Evolutionary conservation across 2,113 vertebrate genomes (phyloP), one percentile per base, ranked within the genome.

Genomic region (Tetrao urogallus): DNA sequence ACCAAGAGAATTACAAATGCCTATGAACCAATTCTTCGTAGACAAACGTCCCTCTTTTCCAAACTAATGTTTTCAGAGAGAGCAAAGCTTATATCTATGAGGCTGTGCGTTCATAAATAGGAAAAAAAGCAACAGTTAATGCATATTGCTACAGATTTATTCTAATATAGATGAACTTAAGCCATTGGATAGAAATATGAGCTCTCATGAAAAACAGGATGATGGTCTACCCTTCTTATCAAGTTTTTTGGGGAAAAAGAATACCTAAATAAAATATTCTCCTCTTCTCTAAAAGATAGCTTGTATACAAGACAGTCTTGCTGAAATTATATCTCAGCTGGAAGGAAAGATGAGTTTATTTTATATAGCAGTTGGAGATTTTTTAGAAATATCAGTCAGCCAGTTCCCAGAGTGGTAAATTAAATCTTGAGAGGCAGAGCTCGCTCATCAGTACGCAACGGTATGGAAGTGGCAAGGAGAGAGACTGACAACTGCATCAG

Each of bases 401-500:
- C 92, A 69, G 86, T 92, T 94, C 89, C n/a, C 82, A 93, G 94
- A 97, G 90, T 94, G 94, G 85, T 93, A 97, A 95, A 97, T 96
- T 94, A 95, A 94, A 97, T 97, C 81, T 94, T 20, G 18, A 90
- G 74, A 74, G 34, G n/a, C 77, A 66, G 56, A 96, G 92, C 82
- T 85, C 15, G 4, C 70, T 94, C 91, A 78, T 96, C 56, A 81
- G 43, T 66, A 60, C 52, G 11, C 90, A 87, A 57, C 60, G 85
- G 93, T 52, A 89, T 48, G 81, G 86, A 93, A 93, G 90, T 36
- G 72, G 71, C 77, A 91, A 78, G 66, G 81, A 85, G 50, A 82
- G 73, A 80, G 78, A 86, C 86, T 93, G 79, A 71, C 73, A 82
- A 54, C 72, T 88, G 89, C 89, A 83, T 82, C 72, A 63, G 74